Evolutionary conservation across 2,888 invertebrate genomes (phyloP).

Genomic region (Latheticus oryzae): DNA sequence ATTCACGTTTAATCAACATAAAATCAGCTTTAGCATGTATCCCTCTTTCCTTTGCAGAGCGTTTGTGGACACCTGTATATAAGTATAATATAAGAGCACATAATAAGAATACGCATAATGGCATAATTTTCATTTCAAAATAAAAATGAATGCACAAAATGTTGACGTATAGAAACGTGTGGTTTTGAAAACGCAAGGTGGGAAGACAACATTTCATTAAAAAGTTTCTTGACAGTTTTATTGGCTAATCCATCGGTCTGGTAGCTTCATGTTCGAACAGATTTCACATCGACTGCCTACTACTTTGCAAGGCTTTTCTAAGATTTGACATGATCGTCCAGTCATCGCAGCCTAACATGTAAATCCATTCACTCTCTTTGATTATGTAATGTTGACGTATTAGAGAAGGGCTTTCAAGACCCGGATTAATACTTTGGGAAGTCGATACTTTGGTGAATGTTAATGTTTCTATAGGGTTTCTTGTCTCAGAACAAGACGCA

Average conservation of each 20-base stretch:
- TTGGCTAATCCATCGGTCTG: constrained; percentile 46
- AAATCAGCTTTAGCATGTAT: no score
- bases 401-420: constrained; percentile 13
- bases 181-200: constrained; percentile 9
- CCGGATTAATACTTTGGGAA: constrained; percentile 35
- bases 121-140: no score
- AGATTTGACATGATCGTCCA: constrained; percentile 25
- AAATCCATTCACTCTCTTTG: constrained; percentile 27
- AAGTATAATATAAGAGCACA: no score
- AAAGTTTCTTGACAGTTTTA: constrained; percentile 45
- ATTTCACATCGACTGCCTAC: constrained; percentile 17
- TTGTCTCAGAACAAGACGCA: constrained; percentile 25
- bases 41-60: no score
- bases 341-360: constrained; percentile 27
- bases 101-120: no score
- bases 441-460: constrained; percentile 31
- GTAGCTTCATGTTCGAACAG: constrained; percentile 44
- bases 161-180: constrained; percentile 18
- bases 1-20: no score
- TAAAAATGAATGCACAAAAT: background rate
- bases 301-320: constrained; percentile 32
- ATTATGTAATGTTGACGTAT: constrained; percentile 29
- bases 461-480: constrained; percentile 22
- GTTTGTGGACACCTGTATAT: no score
- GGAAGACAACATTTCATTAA: constrained; percentile 45